Evolutionary conservation across 2,888 invertebrate species (phyloP).

Genomic region (Tenthredo livida): DNA sequence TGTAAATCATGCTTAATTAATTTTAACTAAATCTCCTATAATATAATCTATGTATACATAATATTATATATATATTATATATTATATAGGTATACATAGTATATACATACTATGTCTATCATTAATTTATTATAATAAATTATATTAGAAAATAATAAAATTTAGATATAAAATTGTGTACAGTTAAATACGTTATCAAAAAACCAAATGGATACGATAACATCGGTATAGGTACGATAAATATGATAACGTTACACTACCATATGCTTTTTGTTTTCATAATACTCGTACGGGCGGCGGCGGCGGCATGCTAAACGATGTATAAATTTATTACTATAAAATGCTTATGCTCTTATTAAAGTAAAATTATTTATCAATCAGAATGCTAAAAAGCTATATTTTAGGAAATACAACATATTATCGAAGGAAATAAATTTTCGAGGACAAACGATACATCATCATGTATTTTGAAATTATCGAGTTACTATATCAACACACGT

Average conservation of each 20-base stretch:
- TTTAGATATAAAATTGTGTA: slow-evolving; percentile 42
- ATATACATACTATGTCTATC: neutral
- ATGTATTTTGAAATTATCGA: neutral
- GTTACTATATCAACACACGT: neutral
- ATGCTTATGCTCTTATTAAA: neutral
- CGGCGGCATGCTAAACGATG: neutral
- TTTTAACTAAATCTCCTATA: slow-evolving; percentile 32
- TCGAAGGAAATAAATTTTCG: neutral
- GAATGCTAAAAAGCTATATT: neutral
- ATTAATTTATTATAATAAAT: slow-evolving; percentile 50
- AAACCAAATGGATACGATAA: slow-evolving; percentile 14
- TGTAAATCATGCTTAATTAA: slow-evolving; percentile 45
- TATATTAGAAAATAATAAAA: slow-evolving; percentile 43
- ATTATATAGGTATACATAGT: neutral
- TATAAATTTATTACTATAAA: neutral
- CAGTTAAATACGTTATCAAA: slow-evolving; percentile 47
- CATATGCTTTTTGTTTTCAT: slow-evolving; percentile 23
- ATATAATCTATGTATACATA: slow-evolving; percentile 21
- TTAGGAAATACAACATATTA: neutral
- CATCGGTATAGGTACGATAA: neutral
- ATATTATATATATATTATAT: slow-evolving; percentile 12
- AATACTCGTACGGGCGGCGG: slow-evolving; percentile 17
- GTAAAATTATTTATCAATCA: neutral
- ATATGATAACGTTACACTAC: slow-evolving; percentile 1
- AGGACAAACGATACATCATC: neutral